These are phyloP conservation scores for Gymnocephalus cernua DNA, from an alignment of 2,113 vertebrate species.

Conservation along the genomic window DNA sequence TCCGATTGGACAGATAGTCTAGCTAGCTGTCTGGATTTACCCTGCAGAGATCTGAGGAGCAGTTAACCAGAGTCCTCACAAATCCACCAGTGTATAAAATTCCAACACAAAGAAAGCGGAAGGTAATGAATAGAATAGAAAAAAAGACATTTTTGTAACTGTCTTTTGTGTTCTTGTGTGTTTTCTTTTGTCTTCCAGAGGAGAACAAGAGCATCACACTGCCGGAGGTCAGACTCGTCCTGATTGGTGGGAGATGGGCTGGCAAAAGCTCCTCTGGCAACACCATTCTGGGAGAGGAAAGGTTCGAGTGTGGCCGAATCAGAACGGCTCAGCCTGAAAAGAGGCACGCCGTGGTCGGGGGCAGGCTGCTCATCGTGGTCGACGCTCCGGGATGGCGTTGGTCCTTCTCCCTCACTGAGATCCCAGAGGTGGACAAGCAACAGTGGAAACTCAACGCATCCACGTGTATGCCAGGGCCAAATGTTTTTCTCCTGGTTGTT, in stretches of 20 bases:
- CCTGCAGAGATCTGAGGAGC: no score
- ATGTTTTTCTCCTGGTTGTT: constrained; percentile 58
- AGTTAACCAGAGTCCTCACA: no score
- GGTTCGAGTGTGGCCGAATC: constrained; percentile 55
- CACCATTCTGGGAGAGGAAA: constrained; percentile 50
- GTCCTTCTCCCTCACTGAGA: constrained; percentile 50
- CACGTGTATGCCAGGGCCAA: constrained; percentile 59
- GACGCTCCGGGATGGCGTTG: constrained; percentile 63
- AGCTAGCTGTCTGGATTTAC: no score
- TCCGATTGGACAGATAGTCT: no score
- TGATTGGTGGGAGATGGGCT: constrained; percentile 59
- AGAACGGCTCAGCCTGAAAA: constrained; percentile 53
- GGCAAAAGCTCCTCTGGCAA: constrained; percentile 66
- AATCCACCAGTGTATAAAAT: no score
- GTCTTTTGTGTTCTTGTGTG: no score
- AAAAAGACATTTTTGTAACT: no score
- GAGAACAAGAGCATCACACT: not conserved
- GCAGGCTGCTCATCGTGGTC: constrained; percentile 55
- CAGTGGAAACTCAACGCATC: constrained; percentile 51
- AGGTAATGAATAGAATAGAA: no score
- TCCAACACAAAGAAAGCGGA: no score
- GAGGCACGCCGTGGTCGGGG: constrained; percentile 24
- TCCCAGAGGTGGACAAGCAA: constrained; percentile 54
- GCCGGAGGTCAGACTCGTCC: constrained; percentile 40
- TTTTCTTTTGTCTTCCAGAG: constrained; percentile 26